Conservation (phyloP, 2,113 vertebrate genomes). For the Onychorhynchus coronatus region DNA sequence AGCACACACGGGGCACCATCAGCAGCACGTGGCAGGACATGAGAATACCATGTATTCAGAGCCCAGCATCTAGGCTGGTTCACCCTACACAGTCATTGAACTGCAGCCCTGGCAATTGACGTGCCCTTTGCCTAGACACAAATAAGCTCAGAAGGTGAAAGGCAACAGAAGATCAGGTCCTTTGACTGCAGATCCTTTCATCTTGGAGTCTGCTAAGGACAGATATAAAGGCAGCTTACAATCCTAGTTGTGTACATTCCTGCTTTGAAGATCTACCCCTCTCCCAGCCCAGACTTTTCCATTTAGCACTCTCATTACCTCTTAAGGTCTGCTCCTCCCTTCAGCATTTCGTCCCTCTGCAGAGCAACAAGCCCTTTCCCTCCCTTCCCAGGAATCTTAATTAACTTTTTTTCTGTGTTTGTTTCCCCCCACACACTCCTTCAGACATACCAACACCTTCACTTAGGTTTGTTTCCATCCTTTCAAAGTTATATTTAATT, state of each 20-base stretch:
- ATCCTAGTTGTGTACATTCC: conserved; percentile 37
- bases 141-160: conserved; percentile 53
- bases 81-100: background rate
- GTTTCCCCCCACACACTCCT: background rate
- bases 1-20: background rate
- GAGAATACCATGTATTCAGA: background rate
- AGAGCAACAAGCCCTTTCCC: background rate
- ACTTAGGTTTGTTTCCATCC: background rate
- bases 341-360: background rate
- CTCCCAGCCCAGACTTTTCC: conserved; percentile 10
- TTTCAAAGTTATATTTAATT: background rate
- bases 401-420: background rate
- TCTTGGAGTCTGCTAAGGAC: conserved; percentile 29
- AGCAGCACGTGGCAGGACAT: background rate
- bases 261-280: conserved; percentile 50
- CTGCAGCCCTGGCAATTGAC: background rate
- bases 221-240: background rate
- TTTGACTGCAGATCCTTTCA: conserved; percentile 54
- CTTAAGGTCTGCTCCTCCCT: conserved; percentile 17
- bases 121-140: conserved; percentile 20
- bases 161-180: conserved; percentile 9
- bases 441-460: background rate
- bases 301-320: conserved; percentile 28
- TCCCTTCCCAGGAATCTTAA: conserved; percentile 56
- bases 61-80: background rate